Evolutionary conservation across 2,888 invertebrate species (phyloP), one percentile per base, ranked within the genome.

Genomic region (Cephalotes varians): DNA sequence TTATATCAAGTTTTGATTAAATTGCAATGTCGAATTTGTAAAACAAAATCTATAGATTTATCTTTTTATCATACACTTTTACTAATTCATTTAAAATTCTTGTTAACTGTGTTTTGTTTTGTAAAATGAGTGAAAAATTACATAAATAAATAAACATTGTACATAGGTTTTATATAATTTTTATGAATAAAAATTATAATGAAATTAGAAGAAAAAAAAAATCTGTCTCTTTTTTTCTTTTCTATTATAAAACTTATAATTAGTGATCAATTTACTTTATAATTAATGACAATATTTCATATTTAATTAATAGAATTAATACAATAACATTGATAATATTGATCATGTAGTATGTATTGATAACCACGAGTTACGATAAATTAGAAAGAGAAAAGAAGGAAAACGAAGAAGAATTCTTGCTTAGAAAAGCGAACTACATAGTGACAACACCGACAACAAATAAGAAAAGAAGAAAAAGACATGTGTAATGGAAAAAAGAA

Each of bases 401-500:
- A 31, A 18, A 65, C 2, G 18, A 7, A 10, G 28, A 5, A n/a
- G 2, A 40, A 40, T 51, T 5, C 4, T 25, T 5, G 12, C 5
- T 37, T 65, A 37, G 49, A 76, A 67, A 76, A 76, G 67, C n/a
- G 1, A 67, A 10, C 18, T 25, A 21, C 21, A 25, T 15, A 44
- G 9, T 12, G 25, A 34, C 28, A 25, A 65, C 7, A 49, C 15
- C n/a, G 12, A 64, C 10, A 47, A 34, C 5, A n/a, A n/a, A 1
- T 67, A 51, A 71, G 64, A 58, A 71, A 65, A 49, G 21, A 21
- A 54, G 69, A 77, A 51, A 72, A 64, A 40, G 37, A 37, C 56
- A 77, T 44, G 28, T 37, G 64, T 40, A 74, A 85, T 72, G 65
- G 79, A 77, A 81, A 49, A 73, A 82, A 85, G 69, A 82, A 87